These are phyloP conservation scores for Pontoporia blainvillei DNA, from an alignment of 2,113 vertebrate genomes.

Conservation along the genomic window DNA sequence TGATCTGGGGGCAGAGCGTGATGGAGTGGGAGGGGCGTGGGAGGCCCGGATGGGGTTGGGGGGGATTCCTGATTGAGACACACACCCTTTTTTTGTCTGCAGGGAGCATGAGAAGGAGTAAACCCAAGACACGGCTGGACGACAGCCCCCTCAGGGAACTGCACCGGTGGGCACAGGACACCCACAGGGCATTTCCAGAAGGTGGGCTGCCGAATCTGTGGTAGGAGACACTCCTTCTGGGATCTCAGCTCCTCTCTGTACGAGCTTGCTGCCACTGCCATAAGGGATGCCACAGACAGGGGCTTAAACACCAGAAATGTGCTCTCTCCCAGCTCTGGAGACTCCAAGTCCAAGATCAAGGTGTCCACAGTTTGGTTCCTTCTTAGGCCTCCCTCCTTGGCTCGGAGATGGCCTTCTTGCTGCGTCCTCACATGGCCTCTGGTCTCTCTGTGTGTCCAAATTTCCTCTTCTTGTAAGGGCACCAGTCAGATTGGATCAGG, in stretches of 20 bases:
- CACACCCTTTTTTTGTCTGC: not conserved
- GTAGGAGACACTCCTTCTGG: not conserved
- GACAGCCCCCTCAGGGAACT: not conserved
- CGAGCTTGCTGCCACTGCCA: no score
- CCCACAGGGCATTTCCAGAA: not conserved
- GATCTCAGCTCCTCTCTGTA: not conserved
- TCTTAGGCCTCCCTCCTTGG: not conserved
- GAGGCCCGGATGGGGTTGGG: not conserved
- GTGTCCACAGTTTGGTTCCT: not conserved
- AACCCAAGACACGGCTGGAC: not conserved
- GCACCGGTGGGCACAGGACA: fast-evolving
- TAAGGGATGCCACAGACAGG: not conserved
- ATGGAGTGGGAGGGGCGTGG: not conserved
- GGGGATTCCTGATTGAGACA: not conserved
- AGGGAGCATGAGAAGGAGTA: not conserved
- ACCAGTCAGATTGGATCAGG: not conserved
- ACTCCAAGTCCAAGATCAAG: not conserved
- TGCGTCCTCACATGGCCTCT: not conserved
- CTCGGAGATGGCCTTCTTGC: not conserved
- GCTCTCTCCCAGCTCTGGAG: not conserved
- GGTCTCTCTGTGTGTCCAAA: not conserved
- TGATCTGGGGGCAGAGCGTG: not conserved
- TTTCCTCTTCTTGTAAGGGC: not conserved
- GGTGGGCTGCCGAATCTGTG: not conserved
- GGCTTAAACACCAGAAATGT: not conserved